Percentiles rank a stretch among this genome's conserved stretches.
These are phyloP conservation scores for Sterrhoptilus dennistouni DNA, from an alignment of 2,113 vertebrate genomes.

Conservation along the genomic window DNA sequence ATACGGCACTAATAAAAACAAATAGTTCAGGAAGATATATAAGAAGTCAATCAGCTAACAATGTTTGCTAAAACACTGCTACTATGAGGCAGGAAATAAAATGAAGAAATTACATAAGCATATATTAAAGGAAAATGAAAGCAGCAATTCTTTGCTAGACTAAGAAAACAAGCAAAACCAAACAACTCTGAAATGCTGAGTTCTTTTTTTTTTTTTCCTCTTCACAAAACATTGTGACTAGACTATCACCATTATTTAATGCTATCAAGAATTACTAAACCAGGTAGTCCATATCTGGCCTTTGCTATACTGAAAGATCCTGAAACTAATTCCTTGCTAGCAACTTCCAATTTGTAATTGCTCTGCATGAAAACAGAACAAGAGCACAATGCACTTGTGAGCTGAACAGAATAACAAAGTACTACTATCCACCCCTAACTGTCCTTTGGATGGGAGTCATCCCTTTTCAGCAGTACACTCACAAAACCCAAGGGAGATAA, in stretches of 20 bases:
- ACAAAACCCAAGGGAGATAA: not conserved
- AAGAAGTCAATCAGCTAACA: not conserved
- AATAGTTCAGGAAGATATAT: not conserved
- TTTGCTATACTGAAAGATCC: not conserved
- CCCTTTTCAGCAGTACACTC: not conserved
- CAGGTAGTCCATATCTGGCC: not conserved
- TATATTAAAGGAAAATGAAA: not conserved
- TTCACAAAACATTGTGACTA: not conserved
- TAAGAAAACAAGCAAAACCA: not conserved
- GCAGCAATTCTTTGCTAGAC: not conserved
- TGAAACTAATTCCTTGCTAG: not conserved
- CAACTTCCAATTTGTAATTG: not conserved
- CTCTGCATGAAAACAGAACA: not conserved
- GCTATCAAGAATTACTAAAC: not conserved
- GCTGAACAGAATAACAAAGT: not conserved
- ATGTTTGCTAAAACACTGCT: not conserved
- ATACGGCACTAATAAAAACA: not conserved
- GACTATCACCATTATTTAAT: not conserved
- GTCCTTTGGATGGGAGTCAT: not conserved
- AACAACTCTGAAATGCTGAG: not conserved
- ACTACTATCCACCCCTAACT: not conserved
- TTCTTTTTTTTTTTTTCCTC: fast-evolving
- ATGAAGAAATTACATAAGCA: not conserved
- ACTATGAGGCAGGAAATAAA: not conserved
- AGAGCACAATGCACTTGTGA: not conserved